Percentiles rank a stretch among this genome's conserved stretches.
phyloP scores from a whole-genome alignment of 1,140 invertebrate species.

The Ptiloglossa arizonensis region DNA sequence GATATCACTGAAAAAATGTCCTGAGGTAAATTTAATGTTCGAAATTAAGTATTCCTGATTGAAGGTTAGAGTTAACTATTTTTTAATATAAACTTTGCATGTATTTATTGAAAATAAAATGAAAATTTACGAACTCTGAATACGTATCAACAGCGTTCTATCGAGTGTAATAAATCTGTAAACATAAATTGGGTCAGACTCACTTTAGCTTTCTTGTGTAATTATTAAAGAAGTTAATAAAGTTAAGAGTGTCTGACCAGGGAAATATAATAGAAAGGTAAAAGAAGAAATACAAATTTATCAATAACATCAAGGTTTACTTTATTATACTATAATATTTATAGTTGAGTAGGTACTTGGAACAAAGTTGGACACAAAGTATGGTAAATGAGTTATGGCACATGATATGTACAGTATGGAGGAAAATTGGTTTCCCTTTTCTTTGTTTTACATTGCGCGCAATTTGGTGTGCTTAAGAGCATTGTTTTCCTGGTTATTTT shows the following conservation, averaged over 20 bases:
- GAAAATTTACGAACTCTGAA: no score
- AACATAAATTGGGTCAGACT: no score
- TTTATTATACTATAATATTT: constrained; percentile 81
- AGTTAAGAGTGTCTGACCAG: background rate
- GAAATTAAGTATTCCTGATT: no score
- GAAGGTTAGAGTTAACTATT: no score
- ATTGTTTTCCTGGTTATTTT: background rate
- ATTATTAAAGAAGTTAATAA: no score
- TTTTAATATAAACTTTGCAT: no score
- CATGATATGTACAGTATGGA: constrained; percentile 81
- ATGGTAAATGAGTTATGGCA: constrained; percentile 82
- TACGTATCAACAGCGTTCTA: no score
- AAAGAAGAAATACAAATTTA: constrained; percentile 68
- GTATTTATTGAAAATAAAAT: no score
- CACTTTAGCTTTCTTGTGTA: no score
- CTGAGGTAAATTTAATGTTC: no score
- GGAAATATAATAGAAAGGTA: background rate
- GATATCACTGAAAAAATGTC: no score
- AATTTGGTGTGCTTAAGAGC: constrained; percentile 68
- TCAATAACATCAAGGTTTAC: constrained; percentile 82
- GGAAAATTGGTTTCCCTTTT: constrained; percentile 61
- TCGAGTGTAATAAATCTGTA: no score
- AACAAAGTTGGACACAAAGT: constrained; percentile 82
- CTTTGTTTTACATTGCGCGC: constrained; percentile 73
- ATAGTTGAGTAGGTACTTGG: constrained; percentile 81